Evolutionary conservation across 2,888 invertebrate genomes (phyloP).

Genomic region (Dendrolimus pini): DNA sequence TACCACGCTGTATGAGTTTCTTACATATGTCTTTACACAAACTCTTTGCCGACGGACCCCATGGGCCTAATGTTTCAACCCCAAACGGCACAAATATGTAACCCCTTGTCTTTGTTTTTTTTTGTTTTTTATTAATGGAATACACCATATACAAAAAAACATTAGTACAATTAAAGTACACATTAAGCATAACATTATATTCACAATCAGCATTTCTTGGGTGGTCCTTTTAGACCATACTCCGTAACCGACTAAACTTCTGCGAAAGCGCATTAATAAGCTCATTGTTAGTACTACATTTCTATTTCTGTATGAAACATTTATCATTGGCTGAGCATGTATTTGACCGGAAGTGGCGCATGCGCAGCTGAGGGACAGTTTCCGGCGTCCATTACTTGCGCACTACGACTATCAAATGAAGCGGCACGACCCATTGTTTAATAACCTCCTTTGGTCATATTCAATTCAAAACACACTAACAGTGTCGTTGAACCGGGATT

Average conservation of each 20-base stretch:
- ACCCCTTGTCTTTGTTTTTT: no score
- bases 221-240: not conserved
- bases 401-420: conserved; percentile 54
- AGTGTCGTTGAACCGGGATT: conserved; percentile 49
- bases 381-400: conserved; percentile 53
- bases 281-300: not conserved
- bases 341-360: conserved; percentile 60
- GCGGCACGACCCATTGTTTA: conserved; percentile 56
- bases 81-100: no score
- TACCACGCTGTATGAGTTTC: no score
- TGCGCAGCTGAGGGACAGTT: conserved; percentile 46
- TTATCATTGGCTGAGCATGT: conserved; percentile 49
- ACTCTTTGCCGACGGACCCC: no score
- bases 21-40: no score
- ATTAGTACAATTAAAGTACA: no score
- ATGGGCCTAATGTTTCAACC: no score
- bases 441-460: conserved; percentile 38
- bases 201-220: not conserved
- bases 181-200: not conserved
- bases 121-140: no score
- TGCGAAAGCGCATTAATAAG: not conserved
- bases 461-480: conserved; percentile 20
- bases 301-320: conserved; percentile 22
- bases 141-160: no score
- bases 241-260: not conserved